phyloP scores from a whole-genome alignment of 2,888 invertebrate genomes.

The Mesochorus sp. region DNA sequence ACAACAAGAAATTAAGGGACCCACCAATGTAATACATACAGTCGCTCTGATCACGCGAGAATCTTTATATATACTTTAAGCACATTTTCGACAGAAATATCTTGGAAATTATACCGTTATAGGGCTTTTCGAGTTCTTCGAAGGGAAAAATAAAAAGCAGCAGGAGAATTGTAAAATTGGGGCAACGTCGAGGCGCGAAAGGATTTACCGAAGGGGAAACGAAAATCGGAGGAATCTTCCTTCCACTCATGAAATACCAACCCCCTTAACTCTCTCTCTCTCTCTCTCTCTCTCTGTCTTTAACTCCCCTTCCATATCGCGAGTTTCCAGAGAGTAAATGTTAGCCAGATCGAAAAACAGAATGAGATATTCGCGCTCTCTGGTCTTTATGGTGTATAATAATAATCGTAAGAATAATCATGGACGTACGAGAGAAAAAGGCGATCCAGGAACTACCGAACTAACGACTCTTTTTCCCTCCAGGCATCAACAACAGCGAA shows the following conservation, averaged over 20 bases:
- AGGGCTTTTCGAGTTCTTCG: conserved; percentile 22
- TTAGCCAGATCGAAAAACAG: neutral
- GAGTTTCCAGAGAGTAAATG: neutral
- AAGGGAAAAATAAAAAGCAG: conserved; percentile 1
- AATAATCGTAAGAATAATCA: conserved; percentile 17
- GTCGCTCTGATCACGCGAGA: conserved; percentile 13
- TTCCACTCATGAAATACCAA: neutral
- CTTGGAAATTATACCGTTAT: conserved; percentile 34
- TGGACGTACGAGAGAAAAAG: conserved; percentile 13
- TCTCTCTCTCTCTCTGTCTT: too few species aligned
- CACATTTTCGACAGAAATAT: conserved; percentile 13
- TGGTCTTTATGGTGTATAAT: conserved; percentile 32
- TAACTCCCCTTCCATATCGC: neutral
- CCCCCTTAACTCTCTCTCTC: too few species aligned
- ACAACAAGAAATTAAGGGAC: neutral
- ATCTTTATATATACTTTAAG: conserved; percentile 9
- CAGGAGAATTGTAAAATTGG: neutral
- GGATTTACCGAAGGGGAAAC: conserved; percentile 14
- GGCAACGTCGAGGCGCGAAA: conserved; percentile 22
- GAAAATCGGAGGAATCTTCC: conserved; percentile 21
- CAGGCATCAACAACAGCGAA: conserved; percentile 24
- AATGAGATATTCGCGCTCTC: neutral
- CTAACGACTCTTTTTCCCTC: conserved; percentile 37
- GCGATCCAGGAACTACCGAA: conserved; percentile 46
- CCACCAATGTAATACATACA: too few species aligned